A percentile compares a stretch with the other conserved stretches of the same genome.
These are phyloP conservation scores for Noctilio leporinus DNA, from an alignment of 2,113 vertebrate species.

Conservation along the genomic window DNA sequence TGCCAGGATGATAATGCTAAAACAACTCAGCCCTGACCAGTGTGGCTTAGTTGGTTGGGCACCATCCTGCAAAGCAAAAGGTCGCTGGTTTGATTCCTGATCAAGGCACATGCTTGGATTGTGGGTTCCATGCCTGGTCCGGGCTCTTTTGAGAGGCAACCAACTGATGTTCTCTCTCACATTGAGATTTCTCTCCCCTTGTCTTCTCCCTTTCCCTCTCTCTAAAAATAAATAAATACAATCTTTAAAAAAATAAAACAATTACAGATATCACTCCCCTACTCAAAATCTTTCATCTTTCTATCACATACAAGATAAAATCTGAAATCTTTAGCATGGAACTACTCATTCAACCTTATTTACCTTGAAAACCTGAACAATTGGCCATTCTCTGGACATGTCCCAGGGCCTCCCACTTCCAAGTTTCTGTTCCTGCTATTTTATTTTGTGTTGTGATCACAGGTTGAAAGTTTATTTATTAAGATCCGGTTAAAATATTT, in stretches of 20 bases:
- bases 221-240: too few species aligned
- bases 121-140: too few species aligned
- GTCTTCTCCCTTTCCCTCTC: too few species aligned
- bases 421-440: background rate
- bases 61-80: too few species aligned
- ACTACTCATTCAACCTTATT: background rate
- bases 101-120: too few species aligned
- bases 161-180: too few species aligned
- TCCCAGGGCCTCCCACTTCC: background rate
- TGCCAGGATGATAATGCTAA: slow-evolving; percentile 7
- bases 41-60: too few species aligned
- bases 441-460: background rate
- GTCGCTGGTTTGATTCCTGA: too few species aligned
- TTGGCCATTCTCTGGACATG: slow-evolving; percentile 18
- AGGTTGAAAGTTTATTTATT: background rate
- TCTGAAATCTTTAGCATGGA: background rate
- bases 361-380: background rate
- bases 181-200: too few species aligned
- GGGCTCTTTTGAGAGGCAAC: too few species aligned
- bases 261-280: background rate
- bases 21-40: background rate
- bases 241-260: background rate
- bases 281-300: background rate
- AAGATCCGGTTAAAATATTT: background rate
- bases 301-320: background rate